A percentile compares a stretch with the other conserved stretches of the same genome.
Conservation (phyloP, 1,140 invertebrate species). For the Formica exsecta region DNA sequence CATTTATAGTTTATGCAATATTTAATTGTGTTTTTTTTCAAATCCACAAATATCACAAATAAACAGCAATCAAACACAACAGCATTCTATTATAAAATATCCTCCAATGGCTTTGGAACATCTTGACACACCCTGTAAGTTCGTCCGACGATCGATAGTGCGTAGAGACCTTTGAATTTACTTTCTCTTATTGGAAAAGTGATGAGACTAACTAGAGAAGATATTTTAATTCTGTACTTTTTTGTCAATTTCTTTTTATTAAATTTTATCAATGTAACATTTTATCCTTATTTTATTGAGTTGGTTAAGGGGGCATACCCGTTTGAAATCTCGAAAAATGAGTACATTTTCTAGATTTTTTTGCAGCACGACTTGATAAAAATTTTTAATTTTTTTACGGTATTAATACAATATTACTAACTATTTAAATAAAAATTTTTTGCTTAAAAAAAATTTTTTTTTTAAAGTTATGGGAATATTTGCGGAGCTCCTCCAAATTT, state of each 20-base stretch:
- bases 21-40: background rate
- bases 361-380: too few species aligned
- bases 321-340: too few species aligned
- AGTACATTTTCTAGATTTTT: too few species aligned
- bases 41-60: background rate
- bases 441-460: too few species aligned
- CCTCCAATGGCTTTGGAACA: background rate
- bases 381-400: too few species aligned
- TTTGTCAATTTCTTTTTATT: background rate
- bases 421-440: too few species aligned
- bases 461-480: too few species aligned
- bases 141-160: conserved; percentile 53
- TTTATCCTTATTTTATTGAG: background rate
- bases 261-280: background rate
- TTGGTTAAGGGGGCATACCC: background rate
- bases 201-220: background rate
- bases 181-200: conserved; percentile 14
- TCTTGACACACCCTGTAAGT: conserved; percentile 23
- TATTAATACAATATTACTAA: too few species aligned
- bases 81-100: conserved; percentile 1
- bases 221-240: background rate
- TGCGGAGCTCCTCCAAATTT: too few species aligned
- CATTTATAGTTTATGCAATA: background rate
- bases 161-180: conserved; percentile 1
- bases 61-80: background rate